Base-by-base conservation (phyloP, 2,888 invertebrate species). In the Campoletis raptor region DNA sequence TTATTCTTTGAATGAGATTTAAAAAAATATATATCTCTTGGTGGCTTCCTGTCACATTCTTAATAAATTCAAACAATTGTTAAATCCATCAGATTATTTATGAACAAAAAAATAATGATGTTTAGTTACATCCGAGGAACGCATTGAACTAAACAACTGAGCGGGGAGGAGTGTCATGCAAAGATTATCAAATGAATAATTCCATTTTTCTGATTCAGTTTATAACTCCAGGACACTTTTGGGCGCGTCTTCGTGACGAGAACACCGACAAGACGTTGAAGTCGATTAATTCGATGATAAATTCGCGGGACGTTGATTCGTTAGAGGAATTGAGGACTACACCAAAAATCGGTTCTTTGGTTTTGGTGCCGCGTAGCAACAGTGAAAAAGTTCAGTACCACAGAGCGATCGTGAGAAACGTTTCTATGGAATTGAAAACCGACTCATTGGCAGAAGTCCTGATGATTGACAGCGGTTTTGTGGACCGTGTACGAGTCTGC, bases 391-490 rank as follows among this genome's bases (percentile, higher is more conserved):
- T 82, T 10, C 89, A 90, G 15, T 95, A 93, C 88, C 91, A 89
- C 40, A 89, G 94, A 40, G 93, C 90, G 5, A 21, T 91, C 1
- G 88, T 94, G 0, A 89, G 91, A 74, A 88, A 88, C 40, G 52
- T 87, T 10, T 72, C 73, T 8, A 30, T 87, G 3, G 61, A 66
- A 36, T 45, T 88, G 3, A 90, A 91, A 12, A 89, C 89, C 1
- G 92, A 92, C 21, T 85, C 88, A 15, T 61, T 90, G 5, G 92
- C 90, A 0, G 93, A 97, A 96, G 96, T 98, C 6, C 95, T 96
- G 77, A 98, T 97, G 92, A 96, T 98, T 76, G 98, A 99, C 94
- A 97, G 96, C 93, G 98, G 98, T 21, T 96, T 96, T 89, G 94
- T 93, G 24, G 95, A 94, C 0, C 94, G 94, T 64, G 94, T 97